Base-by-base conservation (phyloP, 2,113 vertebrate species). In the Oreotrochilus melanogaster region DNA sequence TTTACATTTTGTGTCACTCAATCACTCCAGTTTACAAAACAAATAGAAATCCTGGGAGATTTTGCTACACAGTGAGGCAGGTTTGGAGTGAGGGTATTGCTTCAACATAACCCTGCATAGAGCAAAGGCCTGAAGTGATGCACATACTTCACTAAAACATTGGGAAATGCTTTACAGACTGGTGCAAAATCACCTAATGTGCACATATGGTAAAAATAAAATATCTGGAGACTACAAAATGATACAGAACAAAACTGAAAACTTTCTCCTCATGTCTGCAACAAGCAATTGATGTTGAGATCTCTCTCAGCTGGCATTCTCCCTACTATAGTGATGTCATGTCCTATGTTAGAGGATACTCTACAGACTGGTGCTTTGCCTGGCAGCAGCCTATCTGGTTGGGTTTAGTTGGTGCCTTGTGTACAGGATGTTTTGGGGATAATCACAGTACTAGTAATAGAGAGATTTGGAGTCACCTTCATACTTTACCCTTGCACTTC, bases 11-110 rank as follows among this genome's bases (percentile, higher is more conserved):
- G 56, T 91, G 80, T 75, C 75, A 67, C 39, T 91, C 69, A 81
- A 81, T 92, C 69, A 56, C 27, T 12, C 57, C 88, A 67, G 43
- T 91, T 95, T 92, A 94, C 76, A 94, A 92, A 95, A 86, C 2
- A 33, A 83, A 67, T 42, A 64, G 22, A 89, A 94, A 89, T 86
- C 65, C 79, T 28, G 51, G 19, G 54, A 37, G 37, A 82, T 27
- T 92, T 71, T 78, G 9, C 47, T 80, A n/a, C 64, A 48, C 15
- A 51, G 33, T 56, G 43, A 45, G 30, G 80, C 43, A 66, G 42
- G 33, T 80, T 80, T 93, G 51, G 84, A 90, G 47, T 6, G 8
- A 16, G 64, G 6, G 15, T 56, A 51, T 61, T 73, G 71, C 37
- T 88, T 89, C 75, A 81, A 18, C 25, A 14, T 73, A 93, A 66